Evolutionary conservation across 1,140 invertebrate genomes (phyloP).

Genomic region (Lycorma delicatula): DNA sequence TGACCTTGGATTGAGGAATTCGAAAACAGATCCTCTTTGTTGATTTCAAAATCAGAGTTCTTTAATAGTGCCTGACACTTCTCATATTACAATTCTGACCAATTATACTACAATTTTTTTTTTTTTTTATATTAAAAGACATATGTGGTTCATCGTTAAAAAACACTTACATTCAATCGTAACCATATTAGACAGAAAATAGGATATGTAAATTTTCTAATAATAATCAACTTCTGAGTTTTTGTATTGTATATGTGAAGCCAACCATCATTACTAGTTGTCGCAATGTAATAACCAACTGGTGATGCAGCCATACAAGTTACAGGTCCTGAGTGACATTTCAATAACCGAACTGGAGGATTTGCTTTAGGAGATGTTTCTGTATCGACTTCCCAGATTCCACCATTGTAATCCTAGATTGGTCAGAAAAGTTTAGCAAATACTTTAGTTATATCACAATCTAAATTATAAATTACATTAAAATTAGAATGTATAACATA

Average conservation of each 20-base stretch:
- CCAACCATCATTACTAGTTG: constrained; percentile 56
- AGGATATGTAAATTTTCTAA: constrained; percentile 49
- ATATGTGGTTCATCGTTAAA: too few species aligned
- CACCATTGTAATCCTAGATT: constrained; percentile 48
- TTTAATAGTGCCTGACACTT: too few species aligned
- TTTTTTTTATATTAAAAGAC: too few species aligned
- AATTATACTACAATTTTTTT: too few species aligned
- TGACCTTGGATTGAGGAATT: too few species aligned
- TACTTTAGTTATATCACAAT: constrained; percentile 14
- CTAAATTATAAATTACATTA: not conserved
- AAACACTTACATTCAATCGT: constrained; percentile 48
- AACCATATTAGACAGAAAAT: constrained; percentile 62
- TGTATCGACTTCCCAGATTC: constrained; percentile 70
- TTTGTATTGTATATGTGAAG: constrained; percentile 64
- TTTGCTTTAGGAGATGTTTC: constrained; percentile 48
- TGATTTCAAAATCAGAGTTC: too few species aligned
- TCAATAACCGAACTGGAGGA: constrained; percentile 52
- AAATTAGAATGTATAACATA: not conserved
- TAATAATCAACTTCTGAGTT: constrained; percentile 45
- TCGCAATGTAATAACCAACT: constrained; percentile 52
- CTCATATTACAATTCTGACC: too few species aligned
- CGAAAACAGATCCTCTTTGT: too few species aligned
- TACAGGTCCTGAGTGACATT: constrained; percentile 63
- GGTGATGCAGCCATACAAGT: constrained; percentile 56
- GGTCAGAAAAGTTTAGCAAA: constrained; percentile 25